Conservation (phyloP, 2,888 invertebrate species). For the Parochlus steinenii region DNA sequence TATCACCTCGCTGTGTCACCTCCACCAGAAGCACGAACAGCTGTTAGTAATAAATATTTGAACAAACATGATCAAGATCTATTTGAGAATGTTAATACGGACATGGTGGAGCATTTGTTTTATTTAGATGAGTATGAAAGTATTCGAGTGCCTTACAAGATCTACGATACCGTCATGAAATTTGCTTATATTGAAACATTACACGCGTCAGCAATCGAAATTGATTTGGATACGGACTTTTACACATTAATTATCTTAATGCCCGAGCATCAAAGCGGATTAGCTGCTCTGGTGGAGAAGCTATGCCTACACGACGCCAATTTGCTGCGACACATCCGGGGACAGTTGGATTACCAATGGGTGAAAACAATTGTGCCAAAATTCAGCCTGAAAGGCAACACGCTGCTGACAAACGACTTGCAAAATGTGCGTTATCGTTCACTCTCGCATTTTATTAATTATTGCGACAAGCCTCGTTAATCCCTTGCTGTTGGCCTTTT, state of each 20-base stretch:
- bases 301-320: conserved; percentile 40
- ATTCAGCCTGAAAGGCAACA: conserved; percentile 61
- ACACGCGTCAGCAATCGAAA: conserved; percentile 52
- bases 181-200: conserved; percentile 56
- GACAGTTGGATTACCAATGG: conserved; percentile 48
- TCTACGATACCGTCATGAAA: conserved; percentile 60
- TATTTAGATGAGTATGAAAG: conserved; percentile 31
- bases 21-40: conserved; percentile 14
- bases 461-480: not conserved
- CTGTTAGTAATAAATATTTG: conserved; percentile 15
- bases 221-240: conserved; percentile 63
- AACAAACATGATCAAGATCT: conserved; percentile 14
- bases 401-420: conserved; percentile 62
- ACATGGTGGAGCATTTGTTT: conserved; percentile 27
- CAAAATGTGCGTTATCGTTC: conserved; percentile 65
- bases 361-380: conserved; percentile 65
- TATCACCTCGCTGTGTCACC: conserved; percentile 12
- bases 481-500: conserved; percentile 17
- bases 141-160: conserved; percentile 47
- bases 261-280: conserved; percentile 45
- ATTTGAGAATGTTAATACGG: conserved; percentile 17
- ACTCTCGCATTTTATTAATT: too few species aligned
- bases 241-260: conserved; percentile 61
- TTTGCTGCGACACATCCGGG: conserved; percentile 47
- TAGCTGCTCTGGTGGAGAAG: conserved; percentile 45